Evolutionary conservation across 2,888 invertebrate genomes (phyloP), one percentile per base, ranked within the genome.

Genomic region (Leistus spinibarbis): DNA sequence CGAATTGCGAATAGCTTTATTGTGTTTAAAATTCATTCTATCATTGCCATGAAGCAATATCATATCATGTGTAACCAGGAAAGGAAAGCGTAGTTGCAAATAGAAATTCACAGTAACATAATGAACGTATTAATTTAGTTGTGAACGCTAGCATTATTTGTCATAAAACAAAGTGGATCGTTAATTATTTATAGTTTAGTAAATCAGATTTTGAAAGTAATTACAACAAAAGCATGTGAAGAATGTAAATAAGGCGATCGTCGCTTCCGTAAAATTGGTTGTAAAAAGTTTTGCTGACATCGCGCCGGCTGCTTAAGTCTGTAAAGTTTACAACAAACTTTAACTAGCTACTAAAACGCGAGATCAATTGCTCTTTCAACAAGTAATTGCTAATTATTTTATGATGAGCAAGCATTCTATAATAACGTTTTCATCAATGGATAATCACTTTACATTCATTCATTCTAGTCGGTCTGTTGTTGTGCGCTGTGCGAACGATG

Each of bases 341-440:
- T 40, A 69, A 60, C 60, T 69, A 69, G 68, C 57, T 56, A 40
- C 40, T 40, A 40, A 40, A 40, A 40, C 40, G 57, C 57, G 20
- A 57, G 40, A 69, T 69, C 60, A 69, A 69, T 69, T 60, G 60
- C 69, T 69, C 27, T 19, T 60, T 60, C 24, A 56, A 69, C 57
- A 10, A 40, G 4, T 69, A 60, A 40, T 62, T 40, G 24, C 20
- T 69, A 69, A 69, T 69, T 69, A 69, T 69, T 69, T 60, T 60
- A 69, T 60, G 69, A 60, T 69, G 69, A 69, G 69, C 69, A 60
- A 69, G 60, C 57, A 60, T 23, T 60, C 40, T 60, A 57, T 60
- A 69, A 40, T 69, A n/a, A n/a, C n/a, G 68, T 40, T 60, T 60
- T 27, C 57, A 69, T 69, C 69, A 69, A 69, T 69, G 69, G 19